Base-by-base conservation (phyloP, 2,797 vertebrate genomes). In the Pseudotriccus pelzelni region DNA sequence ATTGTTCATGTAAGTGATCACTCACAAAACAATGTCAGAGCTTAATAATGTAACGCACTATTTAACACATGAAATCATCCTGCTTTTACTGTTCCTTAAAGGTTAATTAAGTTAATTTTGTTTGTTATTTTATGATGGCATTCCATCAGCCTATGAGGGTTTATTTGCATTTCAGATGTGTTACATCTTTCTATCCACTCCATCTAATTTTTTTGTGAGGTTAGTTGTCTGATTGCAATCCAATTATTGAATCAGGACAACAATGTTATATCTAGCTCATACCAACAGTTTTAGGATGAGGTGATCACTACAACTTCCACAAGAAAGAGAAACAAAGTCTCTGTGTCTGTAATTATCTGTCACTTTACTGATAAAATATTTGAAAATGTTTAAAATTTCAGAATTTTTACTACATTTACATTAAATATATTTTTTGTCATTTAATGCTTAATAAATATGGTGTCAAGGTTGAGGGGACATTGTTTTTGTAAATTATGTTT, bases 91-190 rank as follows among this genome's bases (percentile, higher is more conserved):
- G 30, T 56, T 81, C 44, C 69, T 58, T 90, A 63, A 84, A 90
- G 69, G 86, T 78, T 88, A 91, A 91, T 92, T 69, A 69, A 43
- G 32, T 59, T 91, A 77, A 87, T 77, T 85, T 80, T 87, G 36
- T 80, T 89, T 77, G 19, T 15, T 75, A 56, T 86, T 75, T 93
- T 78, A 53, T 75, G 43, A 22, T 68, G n/a, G 5, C 24, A 37
- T 43, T 77, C 50, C 41, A 37, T 81, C 70, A 90, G 4, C 36
- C 53, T 86, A 3, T 53, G 36, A 53, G 27, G 36, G 55, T 55
- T 88, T 37, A 80, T 77, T 86, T 94, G 90, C 36, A 72, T 66
- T 88, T 89, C 59, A 86, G n/a, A 13, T 75, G 5, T 72, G 24
- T 66, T 75, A 53, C 15, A 18, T 75, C 41, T 84, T 90, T 52